phyloP scores from a whole-genome alignment of 1,140 invertebrate species.

The Augochlora pura region DNA sequence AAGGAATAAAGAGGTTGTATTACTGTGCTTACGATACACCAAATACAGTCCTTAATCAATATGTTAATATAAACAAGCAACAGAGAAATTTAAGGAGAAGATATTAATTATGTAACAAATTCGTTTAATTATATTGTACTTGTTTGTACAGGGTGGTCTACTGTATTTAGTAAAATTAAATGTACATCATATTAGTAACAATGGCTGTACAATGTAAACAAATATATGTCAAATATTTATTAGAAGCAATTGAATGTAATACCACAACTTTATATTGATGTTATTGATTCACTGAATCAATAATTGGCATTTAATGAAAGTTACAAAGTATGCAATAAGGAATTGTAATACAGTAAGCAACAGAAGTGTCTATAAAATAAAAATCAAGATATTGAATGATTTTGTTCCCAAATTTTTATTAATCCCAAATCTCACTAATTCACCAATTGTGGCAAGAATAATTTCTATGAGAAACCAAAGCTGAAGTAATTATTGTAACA shows the following conservation, averaged over 20 bases:
- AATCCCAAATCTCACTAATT: too few species aligned
- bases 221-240: background rate
- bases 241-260: background rate
- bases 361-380: too few species aligned
- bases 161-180: background rate
- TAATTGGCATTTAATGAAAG: background rate
- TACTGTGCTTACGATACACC: conserved; percentile 23
- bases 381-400: background rate
- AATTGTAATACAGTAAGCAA: background rate
- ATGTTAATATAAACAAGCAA: conserved; percentile 6
- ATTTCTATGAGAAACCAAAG: too few species aligned
- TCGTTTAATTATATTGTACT: conserved; percentile 5
- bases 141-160: conserved; percentile 36
- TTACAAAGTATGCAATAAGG: background rate
- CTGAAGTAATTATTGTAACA: too few species aligned
- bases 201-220: background rate
- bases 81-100: conserved; percentile 2
- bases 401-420: too few species aligned
- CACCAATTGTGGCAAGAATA: too few species aligned
- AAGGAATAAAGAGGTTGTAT: background rate
- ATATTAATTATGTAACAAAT: background rate
- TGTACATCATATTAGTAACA: background rate
- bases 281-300: background rate
- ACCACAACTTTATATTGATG: background rate
- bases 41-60: conserved; percentile 21